These are phyloP conservation scores for Cynopterus sphinx DNA, from an alignment of 2,797 vertebrate genomes.

Conservation along the genomic window DNA sequence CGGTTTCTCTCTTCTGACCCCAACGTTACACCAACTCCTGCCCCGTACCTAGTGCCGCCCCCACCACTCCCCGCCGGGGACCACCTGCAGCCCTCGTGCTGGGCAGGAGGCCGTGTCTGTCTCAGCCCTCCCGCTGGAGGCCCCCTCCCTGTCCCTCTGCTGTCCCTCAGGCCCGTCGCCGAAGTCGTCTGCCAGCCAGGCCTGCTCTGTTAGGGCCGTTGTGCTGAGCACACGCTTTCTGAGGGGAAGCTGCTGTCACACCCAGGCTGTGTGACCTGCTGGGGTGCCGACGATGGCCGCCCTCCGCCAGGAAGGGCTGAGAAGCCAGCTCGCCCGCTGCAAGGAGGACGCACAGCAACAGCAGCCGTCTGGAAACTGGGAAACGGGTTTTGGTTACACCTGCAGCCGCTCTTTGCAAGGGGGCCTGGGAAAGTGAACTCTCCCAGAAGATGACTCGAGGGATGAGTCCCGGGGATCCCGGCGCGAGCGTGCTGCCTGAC, in stretches of 20 bases:
- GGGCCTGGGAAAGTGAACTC: background rate
- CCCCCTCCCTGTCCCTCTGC: background rate
- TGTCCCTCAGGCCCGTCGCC: background rate
- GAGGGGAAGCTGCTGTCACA: no score
- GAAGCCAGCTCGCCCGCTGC: rapidly evolving
- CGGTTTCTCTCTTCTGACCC: background rate
- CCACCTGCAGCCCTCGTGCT: rapidly evolving
- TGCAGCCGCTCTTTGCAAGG: background rate
- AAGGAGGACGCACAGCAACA: background rate
- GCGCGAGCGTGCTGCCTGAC: no score
- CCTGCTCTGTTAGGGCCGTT: background rate
- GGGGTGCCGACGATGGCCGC: no score
- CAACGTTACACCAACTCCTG: no score
- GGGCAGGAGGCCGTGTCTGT: no score
- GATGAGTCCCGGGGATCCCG: background rate
- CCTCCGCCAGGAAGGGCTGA: background rate
- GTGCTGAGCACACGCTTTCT: background rate
- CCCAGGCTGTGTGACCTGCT: background rate
- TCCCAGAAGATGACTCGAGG: rapidly evolving
- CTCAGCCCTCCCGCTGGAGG: background rate
- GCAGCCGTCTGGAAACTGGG: background rate
- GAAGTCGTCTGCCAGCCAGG: background rate
- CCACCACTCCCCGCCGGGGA: no score
- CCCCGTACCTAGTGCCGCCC: background rate
- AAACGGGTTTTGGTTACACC: background rate